A percentile compares a stretch with the other conserved stretches of the same genome.
These are phyloP conservation scores for Nothocercus nigrocapillus DNA, from an alignment of 2,113 vertebrate species.

Conservation along the genomic window DNA sequence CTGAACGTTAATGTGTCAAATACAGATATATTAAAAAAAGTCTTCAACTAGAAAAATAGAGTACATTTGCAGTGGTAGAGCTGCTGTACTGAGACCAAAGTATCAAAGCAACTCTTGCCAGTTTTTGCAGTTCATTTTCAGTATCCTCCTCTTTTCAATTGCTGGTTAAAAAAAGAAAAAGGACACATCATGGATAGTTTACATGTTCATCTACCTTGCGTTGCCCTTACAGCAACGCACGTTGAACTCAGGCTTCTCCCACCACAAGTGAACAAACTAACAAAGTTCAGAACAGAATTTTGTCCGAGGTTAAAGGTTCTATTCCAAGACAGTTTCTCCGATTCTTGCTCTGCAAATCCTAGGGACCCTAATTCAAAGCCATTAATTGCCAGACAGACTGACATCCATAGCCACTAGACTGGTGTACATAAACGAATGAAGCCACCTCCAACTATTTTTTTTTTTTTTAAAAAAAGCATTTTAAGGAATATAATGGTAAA, in stretches of 20 bases:
- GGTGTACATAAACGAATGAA: constrained; percentile 15
- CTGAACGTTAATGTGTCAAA: constrained; percentile 69
- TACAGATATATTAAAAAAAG: constrained; percentile 72
- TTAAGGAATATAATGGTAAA: constrained; percentile 45
- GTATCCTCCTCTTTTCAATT: constrained; percentile 36
- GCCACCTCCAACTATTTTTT: constrained; percentile 1
- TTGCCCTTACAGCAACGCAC: constrained; percentile 21
- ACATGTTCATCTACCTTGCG: constrained; percentile 42
- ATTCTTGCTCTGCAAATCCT: constrained; percentile 29
- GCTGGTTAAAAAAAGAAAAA: constrained; percentile 29
- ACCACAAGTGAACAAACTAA: constrained; percentile 11
- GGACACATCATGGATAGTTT: constrained; percentile 52
- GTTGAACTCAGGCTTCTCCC: constrained; percentile 35
- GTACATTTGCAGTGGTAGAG: constrained; percentile 63
- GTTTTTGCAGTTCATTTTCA: constrained; percentile 65
- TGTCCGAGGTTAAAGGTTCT: background rate
- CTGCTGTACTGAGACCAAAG: constrained; percentile 66
- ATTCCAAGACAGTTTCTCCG: background rate
- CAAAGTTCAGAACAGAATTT: constrained; percentile 24
- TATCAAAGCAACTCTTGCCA: constrained; percentile 69
- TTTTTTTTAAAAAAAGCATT: background rate
- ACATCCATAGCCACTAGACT: constrained; percentile 30
- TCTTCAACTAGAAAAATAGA: constrained; percentile 78
- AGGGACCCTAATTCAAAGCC: constrained; percentile 34
- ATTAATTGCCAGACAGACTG: constrained; percentile 12